Percentiles rank a stretch among this genome's conserved stretches.
phyloP scores from a whole-genome alignment of 2,797 vertebrate genomes.

The Anguilla marmorata region DNA sequence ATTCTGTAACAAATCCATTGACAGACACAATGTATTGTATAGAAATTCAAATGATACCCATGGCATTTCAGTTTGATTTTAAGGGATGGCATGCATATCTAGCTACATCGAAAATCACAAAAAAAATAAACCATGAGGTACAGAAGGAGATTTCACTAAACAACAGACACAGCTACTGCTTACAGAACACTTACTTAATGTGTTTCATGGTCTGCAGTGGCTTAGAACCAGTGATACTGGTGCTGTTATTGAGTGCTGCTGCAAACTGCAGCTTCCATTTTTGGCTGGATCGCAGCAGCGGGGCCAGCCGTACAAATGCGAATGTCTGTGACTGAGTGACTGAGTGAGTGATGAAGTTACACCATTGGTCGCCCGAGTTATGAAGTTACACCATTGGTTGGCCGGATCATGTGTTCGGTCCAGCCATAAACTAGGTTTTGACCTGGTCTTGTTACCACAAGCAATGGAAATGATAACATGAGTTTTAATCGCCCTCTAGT shows the following conservation, averaged over 20 bases:
- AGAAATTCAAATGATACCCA: not conserved
- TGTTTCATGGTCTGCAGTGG: not conserved
- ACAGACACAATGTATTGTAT: not conserved
- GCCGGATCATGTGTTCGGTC: too few relatives aligned
- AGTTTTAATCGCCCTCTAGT: not conserved
- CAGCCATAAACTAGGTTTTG: too few relatives aligned
- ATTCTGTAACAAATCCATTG: not conserved
- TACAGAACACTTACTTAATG: not conserved
- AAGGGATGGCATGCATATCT: not conserved
- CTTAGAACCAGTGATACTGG: not conserved
- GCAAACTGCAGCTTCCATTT: not conserved
- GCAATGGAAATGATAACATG: not conserved
- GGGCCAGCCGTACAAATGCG: too few relatives aligned
- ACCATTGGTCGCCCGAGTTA: too few relatives aligned
- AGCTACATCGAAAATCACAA: not conserved
- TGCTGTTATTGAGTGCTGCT: not conserved
- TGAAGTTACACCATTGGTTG: too few relatives aligned
- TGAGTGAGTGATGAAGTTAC: too few relatives aligned
- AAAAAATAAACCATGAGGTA: not conserved
- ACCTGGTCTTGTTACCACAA: not conserved
- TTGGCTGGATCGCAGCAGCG: not conserved
- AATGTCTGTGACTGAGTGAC: too few relatives aligned
- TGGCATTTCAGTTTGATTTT: not conserved
- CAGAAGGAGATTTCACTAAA: not conserved
- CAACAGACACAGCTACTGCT: not conserved